Percentiles rank a stretch among this genome's conserved stretches.
These are phyloP conservation scores for Semicossyphus pulcher DNA, from an alignment of 2,113 vertebrate genomes.

Conservation along the genomic window DNA sequence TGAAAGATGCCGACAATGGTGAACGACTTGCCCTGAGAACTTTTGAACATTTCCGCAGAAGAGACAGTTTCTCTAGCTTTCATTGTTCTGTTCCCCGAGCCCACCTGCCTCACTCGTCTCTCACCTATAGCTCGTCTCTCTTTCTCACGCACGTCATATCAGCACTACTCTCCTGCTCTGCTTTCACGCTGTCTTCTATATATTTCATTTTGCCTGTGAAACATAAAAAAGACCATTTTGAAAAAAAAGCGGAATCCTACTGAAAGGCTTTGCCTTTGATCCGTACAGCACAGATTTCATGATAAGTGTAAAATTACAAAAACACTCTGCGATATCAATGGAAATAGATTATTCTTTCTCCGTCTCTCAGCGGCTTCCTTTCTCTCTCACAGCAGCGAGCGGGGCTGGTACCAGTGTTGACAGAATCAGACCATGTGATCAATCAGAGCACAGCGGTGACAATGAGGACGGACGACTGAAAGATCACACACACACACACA, in stretches of 20 bases:
- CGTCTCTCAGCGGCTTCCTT: constrained; percentile 17
- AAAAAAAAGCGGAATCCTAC: constrained; percentile 2
- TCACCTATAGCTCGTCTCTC: constrained; percentile 12
- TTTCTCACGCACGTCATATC: constrained; percentile 11
- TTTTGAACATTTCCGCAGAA: constrained; percentile 12
- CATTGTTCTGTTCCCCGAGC: constrained; percentile 1
- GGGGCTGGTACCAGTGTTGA: constrained; percentile 54
- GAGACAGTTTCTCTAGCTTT: background rate
- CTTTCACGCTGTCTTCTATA: constrained; percentile 8
- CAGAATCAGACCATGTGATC: constrained; percentile 81
- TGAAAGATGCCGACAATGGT: constrained; percentile 2
- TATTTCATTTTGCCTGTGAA: constrained; percentile 7
- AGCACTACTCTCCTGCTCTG: background rate
- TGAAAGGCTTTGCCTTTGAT: background rate
- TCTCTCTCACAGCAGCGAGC: constrained; percentile 39
- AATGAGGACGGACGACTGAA: constrained; percentile 58
- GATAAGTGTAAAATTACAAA: constrained; percentile 21
- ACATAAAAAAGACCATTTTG: constrained; percentile 1
- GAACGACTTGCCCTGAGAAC: constrained; percentile 23
- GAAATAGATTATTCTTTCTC: constrained; percentile 19
- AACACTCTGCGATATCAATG: constrained; percentile 30
- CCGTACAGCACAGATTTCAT: constrained; percentile 8
- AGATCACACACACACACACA: constrained; percentile 34
- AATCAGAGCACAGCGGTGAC: constrained; percentile 68
- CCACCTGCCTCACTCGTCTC: background rate